Evolutionary conservation across 1,140 invertebrate species (phyloP).

Genomic region (Pseudobourletiella spinata): DNA sequence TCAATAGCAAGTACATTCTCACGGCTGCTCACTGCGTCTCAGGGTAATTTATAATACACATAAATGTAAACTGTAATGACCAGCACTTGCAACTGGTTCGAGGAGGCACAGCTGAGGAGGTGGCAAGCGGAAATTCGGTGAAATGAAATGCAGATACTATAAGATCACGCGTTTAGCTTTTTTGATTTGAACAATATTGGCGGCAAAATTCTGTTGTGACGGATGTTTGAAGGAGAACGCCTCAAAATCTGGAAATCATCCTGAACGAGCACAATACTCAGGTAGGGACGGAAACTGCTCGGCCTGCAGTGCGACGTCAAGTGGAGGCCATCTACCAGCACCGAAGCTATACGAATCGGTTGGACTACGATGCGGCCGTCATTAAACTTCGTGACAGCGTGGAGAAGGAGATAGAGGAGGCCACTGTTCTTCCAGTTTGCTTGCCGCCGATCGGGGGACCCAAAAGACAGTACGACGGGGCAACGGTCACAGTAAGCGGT

Average conservation of each 20-base stretch:
- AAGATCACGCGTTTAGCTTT: not conserved
- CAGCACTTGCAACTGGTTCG: too few relatives aligned
- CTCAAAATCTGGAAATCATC: slow-evolving; percentile 26
- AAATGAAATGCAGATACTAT: not conserved
- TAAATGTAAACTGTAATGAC: too few relatives aligned
- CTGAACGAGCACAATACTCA: slow-evolving; percentile 19
- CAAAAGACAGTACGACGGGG: not conserved
- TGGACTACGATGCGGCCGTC: slow-evolving; percentile 40
- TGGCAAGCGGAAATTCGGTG: too few relatives aligned
- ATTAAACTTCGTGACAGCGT: slow-evolving; percentile 29
- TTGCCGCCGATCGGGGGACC: slow-evolving; percentile 10
- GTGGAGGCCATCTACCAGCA: slow-evolving; percentile 27
- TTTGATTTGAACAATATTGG: not conserved
- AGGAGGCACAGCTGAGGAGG: too few relatives aligned
- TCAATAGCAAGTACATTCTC: slow-evolving; percentile 60
- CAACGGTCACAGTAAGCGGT: slow-evolving; percentile 24
- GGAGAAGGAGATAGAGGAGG: not conserved
- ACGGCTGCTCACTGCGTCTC: slow-evolving; percentile 31
- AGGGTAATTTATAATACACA: too few relatives aligned
- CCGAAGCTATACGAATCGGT: slow-evolving; percentile 17
- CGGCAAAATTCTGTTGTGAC: not conserved
- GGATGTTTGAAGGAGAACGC: slow-evolving; percentile 23
- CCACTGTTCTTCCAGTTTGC: slow-evolving; percentile 22
- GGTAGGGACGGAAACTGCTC: not conserved
- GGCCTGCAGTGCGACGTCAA: not conserved